phyloP scores from a whole-genome alignment of 2,797 vertebrate species.

The Gobio occitaniae region DNA sequence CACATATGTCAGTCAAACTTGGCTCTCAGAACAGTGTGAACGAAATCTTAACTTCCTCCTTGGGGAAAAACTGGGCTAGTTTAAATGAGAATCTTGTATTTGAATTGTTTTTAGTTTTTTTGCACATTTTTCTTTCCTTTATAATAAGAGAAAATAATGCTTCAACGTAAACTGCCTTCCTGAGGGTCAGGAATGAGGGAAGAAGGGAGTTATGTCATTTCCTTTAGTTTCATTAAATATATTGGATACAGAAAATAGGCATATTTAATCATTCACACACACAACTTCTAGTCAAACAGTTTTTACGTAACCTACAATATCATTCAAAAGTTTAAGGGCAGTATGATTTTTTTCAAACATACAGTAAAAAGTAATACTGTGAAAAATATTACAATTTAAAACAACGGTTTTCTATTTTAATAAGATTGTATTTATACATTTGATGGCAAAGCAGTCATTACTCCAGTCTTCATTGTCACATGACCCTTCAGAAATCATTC shows the following conservation, averaged over 20 bases:
- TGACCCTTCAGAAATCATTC: neutral
- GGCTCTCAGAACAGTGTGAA: neutral
- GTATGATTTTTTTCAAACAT: neutral
- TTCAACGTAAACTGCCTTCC: neutral
- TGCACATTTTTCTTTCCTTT: neutral
- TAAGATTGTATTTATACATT: neutral
- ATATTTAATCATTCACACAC: neutral
- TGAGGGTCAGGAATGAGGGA: neutral
- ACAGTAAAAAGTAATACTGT: neutral
- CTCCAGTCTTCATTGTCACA: neutral
- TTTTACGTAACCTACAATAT: neutral
- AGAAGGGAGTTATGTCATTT: neutral
- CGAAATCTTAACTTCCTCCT: neutral
- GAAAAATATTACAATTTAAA: neutral
- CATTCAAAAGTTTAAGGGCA: neutral
- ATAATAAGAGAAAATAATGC: neutral
- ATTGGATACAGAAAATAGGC: neutral
- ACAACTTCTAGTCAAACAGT: neutral
- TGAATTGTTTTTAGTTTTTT: neutral
- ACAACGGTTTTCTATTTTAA: neutral
- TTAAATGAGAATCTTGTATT: neutral
- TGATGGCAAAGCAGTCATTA: neutral
- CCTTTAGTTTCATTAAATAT: neutral
- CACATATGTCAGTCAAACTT: neutral
- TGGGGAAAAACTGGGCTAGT: neutral